Evolutionary conservation across 1,140 invertebrate genomes (phyloP).

Genomic region (Rhopalosiphum padi): DNA sequence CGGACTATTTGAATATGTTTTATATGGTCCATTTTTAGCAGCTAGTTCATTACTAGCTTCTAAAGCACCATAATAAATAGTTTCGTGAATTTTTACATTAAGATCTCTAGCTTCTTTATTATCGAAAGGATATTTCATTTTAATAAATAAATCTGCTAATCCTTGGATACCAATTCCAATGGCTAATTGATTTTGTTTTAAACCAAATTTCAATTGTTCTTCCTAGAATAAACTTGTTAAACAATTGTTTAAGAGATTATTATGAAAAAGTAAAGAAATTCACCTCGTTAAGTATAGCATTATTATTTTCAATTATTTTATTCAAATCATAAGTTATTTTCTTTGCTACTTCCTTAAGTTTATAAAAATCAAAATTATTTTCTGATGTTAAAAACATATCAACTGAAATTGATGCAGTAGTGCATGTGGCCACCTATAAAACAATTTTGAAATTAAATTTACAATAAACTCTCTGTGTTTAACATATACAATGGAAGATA

Average conservation of each 20-base stretch:
- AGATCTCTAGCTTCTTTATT: constrained; percentile 83
- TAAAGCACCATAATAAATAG: constrained; percentile 94
- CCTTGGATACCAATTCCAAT: constrained; percentile 98
- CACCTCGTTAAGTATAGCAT: constrained; percentile 91
- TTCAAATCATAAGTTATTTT: constrained; percentile 92
- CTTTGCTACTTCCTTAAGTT: constrained; percentile 88
- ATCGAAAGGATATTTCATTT: constrained; percentile 94
- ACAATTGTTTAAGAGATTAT: background rate
- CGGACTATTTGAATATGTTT: constrained; percentile 89
- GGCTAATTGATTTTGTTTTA: constrained; percentile 92
- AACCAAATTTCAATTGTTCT: constrained; percentile 69
- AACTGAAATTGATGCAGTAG: constrained; percentile 96
- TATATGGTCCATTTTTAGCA: constrained; percentile 83
- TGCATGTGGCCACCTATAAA: constrained; percentile 89
- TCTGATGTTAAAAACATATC: constrained; percentile 90
- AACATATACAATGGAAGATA: background rate
- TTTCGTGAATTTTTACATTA: constrained; percentile 98
- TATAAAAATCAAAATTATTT: constrained; percentile 85
- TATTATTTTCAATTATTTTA: constrained; percentile 97
- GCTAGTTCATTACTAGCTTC: constrained; percentile 97
- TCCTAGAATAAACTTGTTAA: constrained; percentile 11
- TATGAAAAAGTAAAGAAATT: constrained; percentile 59
- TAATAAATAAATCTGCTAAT: constrained; percentile 93
- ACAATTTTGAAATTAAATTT: background rate
- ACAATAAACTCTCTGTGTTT: background rate